Percentiles rank a stretch among this genome's conserved stretches.
phyloP scores from a whole-genome alignment of 2,888 invertebrate genomes.

The Drosophila acutilabella region DNA sequence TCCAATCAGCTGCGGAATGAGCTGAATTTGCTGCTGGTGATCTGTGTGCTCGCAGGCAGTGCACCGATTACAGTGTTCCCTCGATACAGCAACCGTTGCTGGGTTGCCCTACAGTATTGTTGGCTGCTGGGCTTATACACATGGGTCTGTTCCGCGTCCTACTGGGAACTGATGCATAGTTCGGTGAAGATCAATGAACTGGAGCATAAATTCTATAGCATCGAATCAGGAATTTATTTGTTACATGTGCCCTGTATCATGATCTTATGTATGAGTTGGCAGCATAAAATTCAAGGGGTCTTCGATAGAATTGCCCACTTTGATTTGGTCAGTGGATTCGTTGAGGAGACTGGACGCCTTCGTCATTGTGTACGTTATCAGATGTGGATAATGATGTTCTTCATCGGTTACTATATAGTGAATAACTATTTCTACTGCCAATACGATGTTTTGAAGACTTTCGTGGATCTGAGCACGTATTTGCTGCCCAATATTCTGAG shows the following conservation, averaged over 20 bases:
- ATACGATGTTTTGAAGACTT: neutral
- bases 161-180: conserved; percentile 31
- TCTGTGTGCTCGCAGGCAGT: conserved; percentile 46
- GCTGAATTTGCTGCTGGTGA: conserved; percentile 38
- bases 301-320: conserved; percentile 38
- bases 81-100: conserved; percentile 7
- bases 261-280: conserved; percentile 43
- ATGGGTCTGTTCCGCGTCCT: conserved; percentile 41
- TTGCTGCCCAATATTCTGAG: conserved; percentile 56
- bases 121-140: conserved; percentile 48
- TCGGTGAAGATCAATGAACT: conserved; percentile 22
- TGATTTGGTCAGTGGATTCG: conserved; percentile 48
- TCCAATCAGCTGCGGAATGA: conserved; percentile 29
- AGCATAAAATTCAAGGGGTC: conserved; percentile 18
- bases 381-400: conserved; percentile 35
- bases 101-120: conserved; percentile 34
- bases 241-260: conserved; percentile 50
- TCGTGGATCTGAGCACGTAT: conserved; percentile 40
- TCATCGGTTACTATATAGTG: conserved; percentile 12
- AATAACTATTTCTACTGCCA: conserved; percentile 16
- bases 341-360: conserved; percentile 8
- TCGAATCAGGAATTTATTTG: conserved; percentile 52
- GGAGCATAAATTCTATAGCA: conserved; percentile 49
- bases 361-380: conserved; percentile 36
- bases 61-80: conserved; percentile 52